These are phyloP conservation scores for Monodelphis domestica DNA, from an alignment of 2,797 vertebrate genomes.

Conservation along the genomic window DNA sequence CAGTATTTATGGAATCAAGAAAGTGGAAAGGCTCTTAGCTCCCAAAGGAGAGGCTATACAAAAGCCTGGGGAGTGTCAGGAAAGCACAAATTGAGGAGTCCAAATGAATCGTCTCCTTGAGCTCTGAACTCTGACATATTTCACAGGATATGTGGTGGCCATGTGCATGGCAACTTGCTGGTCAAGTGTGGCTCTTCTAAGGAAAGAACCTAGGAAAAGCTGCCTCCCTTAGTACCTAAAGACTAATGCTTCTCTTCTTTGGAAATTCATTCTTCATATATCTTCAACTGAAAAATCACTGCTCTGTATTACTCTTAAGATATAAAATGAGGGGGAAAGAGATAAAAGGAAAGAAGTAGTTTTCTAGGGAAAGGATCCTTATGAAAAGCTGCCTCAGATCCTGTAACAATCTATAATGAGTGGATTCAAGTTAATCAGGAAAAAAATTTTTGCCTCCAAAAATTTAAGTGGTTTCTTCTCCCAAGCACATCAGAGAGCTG, in stretches of 20 bases:
- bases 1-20: constrained; percentile 55
- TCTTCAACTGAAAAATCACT: constrained; percentile 29
- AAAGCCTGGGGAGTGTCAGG: constrained; percentile 14
- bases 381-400: constrained; percentile 23
- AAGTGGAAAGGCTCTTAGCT: constrained; percentile 43
- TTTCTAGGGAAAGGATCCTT: constrained; percentile 45
- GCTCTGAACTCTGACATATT: constrained; percentile 6
- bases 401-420: constrained; percentile 34
- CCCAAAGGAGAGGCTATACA: constrained; percentile 19
- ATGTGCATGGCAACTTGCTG: neutral
- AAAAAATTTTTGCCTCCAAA: constrained; percentile 48
- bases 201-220: constrained; percentile 33
- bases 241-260: constrained; percentile 11
- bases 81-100: constrained; percentile 39
- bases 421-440: constrained; percentile 38
- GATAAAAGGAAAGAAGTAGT: neutral
- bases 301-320: constrained; percentile 3
- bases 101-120: constrained; percentile 32
- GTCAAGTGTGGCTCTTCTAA: constrained; percentile 20
- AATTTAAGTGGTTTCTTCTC: constrained; percentile 28
- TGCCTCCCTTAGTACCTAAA: neutral
- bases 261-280: constrained; percentile 40
- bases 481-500: neutral
- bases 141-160: constrained; percentile 1
- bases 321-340: no score